Conservation (phyloP, 2,113 vertebrate species). For the Motacilla tschutschensis region DNA sequence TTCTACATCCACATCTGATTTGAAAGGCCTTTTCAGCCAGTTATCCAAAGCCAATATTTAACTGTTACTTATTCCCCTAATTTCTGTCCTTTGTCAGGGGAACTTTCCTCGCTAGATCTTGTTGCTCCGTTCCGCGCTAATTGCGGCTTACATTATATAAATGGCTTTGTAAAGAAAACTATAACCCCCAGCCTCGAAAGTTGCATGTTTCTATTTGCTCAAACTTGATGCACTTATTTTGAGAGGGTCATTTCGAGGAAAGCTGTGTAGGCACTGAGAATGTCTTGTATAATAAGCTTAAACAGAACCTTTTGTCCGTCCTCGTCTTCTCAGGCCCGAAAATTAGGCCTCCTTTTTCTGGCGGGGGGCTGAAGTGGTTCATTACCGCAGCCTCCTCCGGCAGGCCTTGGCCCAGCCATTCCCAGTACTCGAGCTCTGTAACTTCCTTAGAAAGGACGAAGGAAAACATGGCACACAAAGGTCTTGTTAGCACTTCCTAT, state of each 20-base stretch:
- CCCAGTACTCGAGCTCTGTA: slow-evolving; percentile 91
- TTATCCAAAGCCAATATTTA: slow-evolving; percentile 78
- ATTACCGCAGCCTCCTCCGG: slow-evolving; percentile 92
- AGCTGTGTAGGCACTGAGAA: slow-evolving; percentile 94
- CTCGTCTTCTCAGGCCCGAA: slow-evolving; percentile 95
- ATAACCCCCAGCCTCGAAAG: slow-evolving; percentile 96
- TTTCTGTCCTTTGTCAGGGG: slow-evolving; percentile 78
- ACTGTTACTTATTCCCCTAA: slow-evolving; percentile 79
- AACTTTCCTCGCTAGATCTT: slow-evolving; percentile 79
- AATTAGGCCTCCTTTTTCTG: slow-evolving; percentile 96
- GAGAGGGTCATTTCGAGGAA: slow-evolving; percentile 97
- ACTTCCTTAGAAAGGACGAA: slow-evolving; percentile 95
- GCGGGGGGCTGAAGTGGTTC: slow-evolving; percentile 98
- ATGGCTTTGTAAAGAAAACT: slow-evolving; percentile 95
- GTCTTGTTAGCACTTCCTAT: slow-evolving; percentile 99
- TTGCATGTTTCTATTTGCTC: slow-evolving; percentile 98
- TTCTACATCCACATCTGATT: slow-evolving; percentile 64
- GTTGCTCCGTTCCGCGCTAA: slow-evolving; percentile 76
- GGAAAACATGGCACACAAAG: slow-evolving; percentile 99
- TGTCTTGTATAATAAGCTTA: slow-evolving; percentile 98
- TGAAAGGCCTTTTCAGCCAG: slow-evolving; percentile 71
- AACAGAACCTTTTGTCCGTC: slow-evolving; percentile 97
- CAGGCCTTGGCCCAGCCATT: slow-evolving; percentile 92
- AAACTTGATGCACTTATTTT: slow-evolving; percentile 98
- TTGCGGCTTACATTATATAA: slow-evolving; percentile 83